Base-by-base conservation (phyloP, 2,113 vertebrate genomes). In the Amia ocellicauda region DNA sequence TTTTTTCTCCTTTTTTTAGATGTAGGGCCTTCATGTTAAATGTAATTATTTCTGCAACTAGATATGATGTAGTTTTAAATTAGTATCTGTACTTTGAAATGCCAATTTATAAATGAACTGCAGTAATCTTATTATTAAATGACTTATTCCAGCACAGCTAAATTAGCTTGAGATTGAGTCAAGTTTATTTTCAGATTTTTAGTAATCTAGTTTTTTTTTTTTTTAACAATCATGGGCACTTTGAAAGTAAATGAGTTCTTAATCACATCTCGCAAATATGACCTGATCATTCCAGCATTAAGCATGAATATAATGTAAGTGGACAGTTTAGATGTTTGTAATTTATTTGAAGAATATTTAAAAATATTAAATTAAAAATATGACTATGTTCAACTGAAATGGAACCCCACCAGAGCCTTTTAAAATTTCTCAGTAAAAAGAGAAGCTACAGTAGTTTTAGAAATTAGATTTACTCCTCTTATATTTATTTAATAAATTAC, bases 211-310 rank as follows among this genome's bases (percentile, higher is more conserved):
- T 85, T 80, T 85, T 86, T 85, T 81, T 88, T 86, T 77, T 69
- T 76, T 81, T 74, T 84, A 83, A 88, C 80, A 88, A 86, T 90
- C 79, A 89, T 89, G 85, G 84, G 74, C 74, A 72, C 74, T 85
- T 89, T 89, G 82, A 86, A 78, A 85, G 80, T 83, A 85, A 86
- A 88, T 86, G 79, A 84, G 73, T 61, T 68, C 70, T 78, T 87
- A 88, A 87, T 86, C 77, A 83, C 86, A 80, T 78, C 84, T 79
- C 77, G 68, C 73, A 81, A 82, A 82, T 69, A 73, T 47, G 28
- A 71, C 67, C 77, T 73, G 82, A 78, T 81, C 82, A 78, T 66
- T 23, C n/a, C 56, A 7, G 29, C 70, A 55, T 69, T 75, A 72
- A 70, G 77, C 76, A 83, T 85, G 84, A 84, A 83, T 86, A 83